These are phyloP conservation scores for Matsumurasca onukii DNA, from an alignment of 1,140 invertebrate genomes.

Conservation along the genomic window DNA sequence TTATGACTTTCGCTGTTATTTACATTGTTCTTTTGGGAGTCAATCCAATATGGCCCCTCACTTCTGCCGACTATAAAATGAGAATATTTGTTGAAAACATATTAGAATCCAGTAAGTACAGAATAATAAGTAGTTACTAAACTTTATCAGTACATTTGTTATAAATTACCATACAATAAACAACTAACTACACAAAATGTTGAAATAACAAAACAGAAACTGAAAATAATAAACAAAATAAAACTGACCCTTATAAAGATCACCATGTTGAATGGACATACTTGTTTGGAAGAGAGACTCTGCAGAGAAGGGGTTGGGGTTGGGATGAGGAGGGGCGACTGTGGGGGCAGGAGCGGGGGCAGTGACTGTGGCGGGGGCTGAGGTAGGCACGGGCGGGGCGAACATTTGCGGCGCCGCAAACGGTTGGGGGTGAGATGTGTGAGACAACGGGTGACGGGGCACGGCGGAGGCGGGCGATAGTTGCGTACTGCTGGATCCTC, in stretches of 20 bases:
- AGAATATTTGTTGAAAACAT: too few species aligned
- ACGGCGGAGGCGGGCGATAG: constrained; percentile 56
- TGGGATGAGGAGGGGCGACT: constrained; percentile 55
- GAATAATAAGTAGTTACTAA: too few species aligned
- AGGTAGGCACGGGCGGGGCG: constrained; percentile 55
- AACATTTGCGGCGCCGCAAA: constrained; percentile 64
- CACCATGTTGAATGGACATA: constrained; percentile 50
- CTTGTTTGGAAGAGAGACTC: constrained; percentile 85
- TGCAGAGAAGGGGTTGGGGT: constrained; percentile 81
- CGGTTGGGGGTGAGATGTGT: constrained; percentile 50
- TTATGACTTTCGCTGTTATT: too few species aligned
- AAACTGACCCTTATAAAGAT: constrained; percentile 8
- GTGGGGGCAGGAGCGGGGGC: constrained; percentile 49
- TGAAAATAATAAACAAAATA: constrained; percentile 11
- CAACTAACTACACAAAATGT: background rate
- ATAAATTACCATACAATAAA: background rate
- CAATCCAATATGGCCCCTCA: too few species aligned
- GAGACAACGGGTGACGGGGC: constrained; percentile 50
- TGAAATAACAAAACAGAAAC: background rate
- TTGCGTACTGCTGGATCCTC: constrained; percentile 44
- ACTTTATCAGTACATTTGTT: too few species aligned
- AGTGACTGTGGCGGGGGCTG: constrained; percentile 46
- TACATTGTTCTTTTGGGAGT: too few species aligned
- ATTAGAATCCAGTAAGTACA: too few species aligned
- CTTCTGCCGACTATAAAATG: too few species aligned